Evolutionary conservation across 2,888 invertebrate genomes (phyloP), one percentile per base, ranked within the genome.

Genomic region (Erebia aethiops): DNA sequence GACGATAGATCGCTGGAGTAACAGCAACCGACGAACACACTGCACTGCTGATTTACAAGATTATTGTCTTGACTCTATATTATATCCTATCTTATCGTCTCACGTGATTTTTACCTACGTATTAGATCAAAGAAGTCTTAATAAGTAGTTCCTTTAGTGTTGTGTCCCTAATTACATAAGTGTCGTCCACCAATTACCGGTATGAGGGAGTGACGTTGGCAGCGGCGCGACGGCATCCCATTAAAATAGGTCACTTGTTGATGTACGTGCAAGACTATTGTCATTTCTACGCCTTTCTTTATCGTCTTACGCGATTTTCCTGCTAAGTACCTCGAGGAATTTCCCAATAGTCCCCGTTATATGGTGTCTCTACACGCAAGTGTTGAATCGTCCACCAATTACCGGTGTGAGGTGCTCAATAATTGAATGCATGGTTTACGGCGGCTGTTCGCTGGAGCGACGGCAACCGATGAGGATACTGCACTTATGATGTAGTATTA

Each of bases 381-480:
- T 86, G 86, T 81, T 83, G 87, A 86, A 82, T 82, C 83, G 77
- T 85, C 82, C 80, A 84, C 88, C 90, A 91, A 91, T 91, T 91
- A 90, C 87, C 78, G 77, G 86, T 86, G 86, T 85, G 89, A 89
- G 87, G 81, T 80, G 79, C 79, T 76, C 78, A 84, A 87, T 90
- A 90, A 91, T 88, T 90, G 88, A 89, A 89, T 88, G 82, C 85
- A 90, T 90, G 82, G 79, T 89, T 90, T 89, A 90, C 85, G 82
- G 76, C 79, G 68, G 71, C 73, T 73, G 75, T 73, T 21, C 67
- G 56, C 70, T 21, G 16, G 56, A 67, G 46, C 60, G 68, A 72
- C 63, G 58, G 62, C 54, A 62, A 58, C 67, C 51, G 60, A 46
- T 57, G 67, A 64, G 71, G 69, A 71, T 69, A 60, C 67, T 62